Evolutionary conservation across 2,888 invertebrate species (phyloP).

Genomic region (Aradus depressus): DNA sequence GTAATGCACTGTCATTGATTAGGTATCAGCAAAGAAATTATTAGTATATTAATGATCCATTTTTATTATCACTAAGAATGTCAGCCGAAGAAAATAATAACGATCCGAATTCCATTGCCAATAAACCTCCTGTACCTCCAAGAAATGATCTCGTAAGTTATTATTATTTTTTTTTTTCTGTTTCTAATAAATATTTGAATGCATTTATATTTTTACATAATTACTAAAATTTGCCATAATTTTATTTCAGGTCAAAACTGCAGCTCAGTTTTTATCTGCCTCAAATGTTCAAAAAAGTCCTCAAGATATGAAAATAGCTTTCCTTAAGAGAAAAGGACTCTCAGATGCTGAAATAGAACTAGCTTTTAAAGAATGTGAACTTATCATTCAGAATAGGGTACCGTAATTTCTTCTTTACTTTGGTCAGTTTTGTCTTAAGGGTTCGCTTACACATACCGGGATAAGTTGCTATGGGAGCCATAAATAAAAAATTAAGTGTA

Average conservation of each 20-base stretch:
- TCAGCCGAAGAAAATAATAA: conserved; percentile 4
- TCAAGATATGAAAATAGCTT: conserved; percentile 23
- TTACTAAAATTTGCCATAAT: neutral
- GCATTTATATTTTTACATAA: neutral
- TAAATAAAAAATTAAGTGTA: no score
- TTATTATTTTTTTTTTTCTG: neutral
- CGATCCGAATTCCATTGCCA: conserved; percentile 19
- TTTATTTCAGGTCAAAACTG: conserved; percentile 23
- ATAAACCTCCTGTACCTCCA: conserved; percentile 23
- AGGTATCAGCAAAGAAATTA: neutral
- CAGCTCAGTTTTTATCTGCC: conserved; percentile 25
- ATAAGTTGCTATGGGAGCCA: no score
- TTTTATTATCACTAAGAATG: neutral
- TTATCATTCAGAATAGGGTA: conserved; percentile 19
- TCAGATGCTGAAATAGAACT: conserved; percentile 27
- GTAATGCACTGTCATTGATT: conserved; percentile 6
- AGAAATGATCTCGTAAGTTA: conserved; percentile 22
- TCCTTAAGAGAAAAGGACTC: conserved; percentile 28
- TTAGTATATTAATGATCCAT: neutral
- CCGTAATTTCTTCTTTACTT: neutral
- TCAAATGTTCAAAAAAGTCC: conserved; percentile 23
- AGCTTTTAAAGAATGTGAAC: conserved; percentile 24
- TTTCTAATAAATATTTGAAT: neutral
- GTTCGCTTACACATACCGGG: no score
- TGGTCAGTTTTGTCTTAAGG: neutral